These are phyloP conservation scores for Mizuhopecten yessoensis DNA, from an alignment of 1,140 invertebrate genomes.

Conservation along the genomic window DNA sequence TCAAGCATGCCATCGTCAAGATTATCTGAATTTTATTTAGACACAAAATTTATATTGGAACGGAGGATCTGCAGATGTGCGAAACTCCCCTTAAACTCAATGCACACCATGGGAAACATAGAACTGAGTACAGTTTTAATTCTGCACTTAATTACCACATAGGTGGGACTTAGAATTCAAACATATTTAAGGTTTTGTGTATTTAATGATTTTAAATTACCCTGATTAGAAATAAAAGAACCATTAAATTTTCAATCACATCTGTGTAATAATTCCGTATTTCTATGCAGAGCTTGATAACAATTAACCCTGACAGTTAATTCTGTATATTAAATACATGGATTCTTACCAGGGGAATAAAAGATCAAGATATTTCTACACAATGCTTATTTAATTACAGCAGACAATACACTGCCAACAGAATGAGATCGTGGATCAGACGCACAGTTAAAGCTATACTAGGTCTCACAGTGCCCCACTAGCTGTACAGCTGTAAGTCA, in stretches of 20 bases:
- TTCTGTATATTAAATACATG: neutral
- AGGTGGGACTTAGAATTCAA: neutral
- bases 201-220: constrained; percentile 23
- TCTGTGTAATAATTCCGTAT: neutral
- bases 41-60: too few relatives aligned
- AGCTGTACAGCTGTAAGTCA: neutral
- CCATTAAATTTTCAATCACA: constrained; percentile 6
- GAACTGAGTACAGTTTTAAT: neutral
- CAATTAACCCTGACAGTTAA: neutral
- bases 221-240: constrained; percentile 19
- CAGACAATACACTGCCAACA: neutral
- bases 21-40: too few relatives aligned
- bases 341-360: neutral
- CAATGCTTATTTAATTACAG: constrained; percentile 15
- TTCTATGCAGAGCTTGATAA: neutral
- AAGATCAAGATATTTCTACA: neutral
- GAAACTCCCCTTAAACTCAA: too few relatives aligned
- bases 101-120: neutral
- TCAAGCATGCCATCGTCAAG: too few relatives aligned
- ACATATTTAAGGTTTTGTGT: neutral
- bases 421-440: neutral
- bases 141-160: constrained; percentile 34
- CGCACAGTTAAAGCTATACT: neutral
- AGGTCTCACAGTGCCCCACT: neutral
- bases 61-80: too few relatives aligned